These are phyloP conservation scores for Gobiocypris rarus DNA, from an alignment of 2,113 vertebrate genomes.

Conservation along the genomic window DNA sequence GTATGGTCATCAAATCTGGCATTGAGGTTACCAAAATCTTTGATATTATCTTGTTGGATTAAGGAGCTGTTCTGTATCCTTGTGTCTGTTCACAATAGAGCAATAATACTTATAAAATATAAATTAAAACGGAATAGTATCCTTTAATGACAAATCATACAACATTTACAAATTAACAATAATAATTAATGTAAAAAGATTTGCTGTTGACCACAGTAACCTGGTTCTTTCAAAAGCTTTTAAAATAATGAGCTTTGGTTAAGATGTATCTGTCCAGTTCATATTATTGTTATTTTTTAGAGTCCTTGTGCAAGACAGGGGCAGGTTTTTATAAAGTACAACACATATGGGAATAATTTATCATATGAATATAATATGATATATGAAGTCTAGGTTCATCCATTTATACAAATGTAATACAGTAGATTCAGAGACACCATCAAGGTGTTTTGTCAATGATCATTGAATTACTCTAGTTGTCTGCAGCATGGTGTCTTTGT, in stretches of 20 bases:
- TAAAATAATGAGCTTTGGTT: background rate
- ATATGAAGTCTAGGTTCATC: background rate
- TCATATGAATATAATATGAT: no score
- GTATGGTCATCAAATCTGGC: background rate
- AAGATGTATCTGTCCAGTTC: background rate
- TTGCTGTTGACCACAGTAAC: constrained; percentile 8
- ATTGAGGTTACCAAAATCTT: background rate
- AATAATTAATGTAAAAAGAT: background rate
- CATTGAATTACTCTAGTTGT: background rate
- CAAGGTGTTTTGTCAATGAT: background rate
- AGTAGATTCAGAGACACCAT: background rate
- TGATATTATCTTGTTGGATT: background rate
- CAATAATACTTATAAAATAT: no score
- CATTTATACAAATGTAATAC: background rate
- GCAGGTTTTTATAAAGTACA: background rate
- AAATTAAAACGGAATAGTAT: background rate
- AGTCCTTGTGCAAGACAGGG: background rate
- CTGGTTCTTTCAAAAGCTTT: background rate
- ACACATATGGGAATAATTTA: background rate
- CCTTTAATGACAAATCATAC: background rate
- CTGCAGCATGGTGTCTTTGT: background rate
- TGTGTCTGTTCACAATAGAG: no score
- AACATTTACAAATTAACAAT: background rate
- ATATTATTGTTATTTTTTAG: background rate
- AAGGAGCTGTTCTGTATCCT: background rate